These are phyloP conservation scores for Urocitellus parryii DNA, from an alignment of 2,113 vertebrate genomes.

Conservation along the genomic window DNA sequence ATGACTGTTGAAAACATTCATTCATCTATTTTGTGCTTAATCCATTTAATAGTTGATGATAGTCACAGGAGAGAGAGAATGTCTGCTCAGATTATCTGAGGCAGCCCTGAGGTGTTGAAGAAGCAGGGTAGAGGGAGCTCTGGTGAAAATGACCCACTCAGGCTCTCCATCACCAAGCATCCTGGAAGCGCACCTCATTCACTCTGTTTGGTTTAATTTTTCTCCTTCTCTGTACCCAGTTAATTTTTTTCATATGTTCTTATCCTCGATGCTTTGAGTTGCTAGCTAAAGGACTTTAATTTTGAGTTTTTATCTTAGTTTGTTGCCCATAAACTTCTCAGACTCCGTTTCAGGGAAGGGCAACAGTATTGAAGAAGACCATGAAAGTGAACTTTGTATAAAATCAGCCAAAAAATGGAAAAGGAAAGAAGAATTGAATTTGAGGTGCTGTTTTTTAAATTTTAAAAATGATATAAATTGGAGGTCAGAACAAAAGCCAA, in stretches of 20 bases:
- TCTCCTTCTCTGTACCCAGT: neutral
- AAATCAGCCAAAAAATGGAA: neutral
- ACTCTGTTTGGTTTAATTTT: neutral
- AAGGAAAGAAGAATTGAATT: neutral
- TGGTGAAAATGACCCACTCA: neutral
- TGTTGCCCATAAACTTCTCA: neutral
- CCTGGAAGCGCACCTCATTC: too few species aligned
- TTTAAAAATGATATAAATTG: neutral
- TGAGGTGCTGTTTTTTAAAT: neutral
- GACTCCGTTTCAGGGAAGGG: constrained; percentile 1
- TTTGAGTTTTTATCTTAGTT: neutral
- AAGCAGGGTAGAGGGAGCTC: neutral
- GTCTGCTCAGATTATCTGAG: neutral
- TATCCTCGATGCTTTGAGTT: neutral
- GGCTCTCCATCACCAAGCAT: neutral
- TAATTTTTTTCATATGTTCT: neutral
- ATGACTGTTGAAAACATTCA: neutral
- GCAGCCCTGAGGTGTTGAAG: neutral
- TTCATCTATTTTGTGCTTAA: neutral
- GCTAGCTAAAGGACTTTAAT: neutral
- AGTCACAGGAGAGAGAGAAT: neutral
- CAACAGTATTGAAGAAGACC: neutral
- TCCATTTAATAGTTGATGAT: neutral
- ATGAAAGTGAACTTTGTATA: neutral
- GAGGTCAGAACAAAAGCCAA: neutral